Conservation (phyloP, 2,113 vertebrate genomes). For the Castor canadensis region DNA sequence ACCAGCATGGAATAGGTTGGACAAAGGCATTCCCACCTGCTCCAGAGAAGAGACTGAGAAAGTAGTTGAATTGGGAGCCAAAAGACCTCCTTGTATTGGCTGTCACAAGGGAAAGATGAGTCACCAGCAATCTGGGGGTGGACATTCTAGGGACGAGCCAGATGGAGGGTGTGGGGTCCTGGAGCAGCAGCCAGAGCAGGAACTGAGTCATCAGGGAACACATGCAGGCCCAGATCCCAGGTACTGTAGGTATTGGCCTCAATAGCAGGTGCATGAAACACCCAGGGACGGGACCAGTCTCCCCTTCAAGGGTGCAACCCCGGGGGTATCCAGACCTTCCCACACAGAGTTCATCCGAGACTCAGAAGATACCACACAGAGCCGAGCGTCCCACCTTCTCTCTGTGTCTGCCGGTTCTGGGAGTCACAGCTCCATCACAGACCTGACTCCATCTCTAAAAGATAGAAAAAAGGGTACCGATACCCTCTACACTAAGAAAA, state of each 20-base stretch:
- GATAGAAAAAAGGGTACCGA: background rate
- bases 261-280: background rate
- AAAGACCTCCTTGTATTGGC: background rate
- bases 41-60: background rate
- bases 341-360: background rate
- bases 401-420: background rate
- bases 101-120: background rate
- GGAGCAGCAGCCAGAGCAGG: background rate
- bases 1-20: background rate
- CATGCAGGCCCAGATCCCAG: background rate
- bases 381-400: background rate
- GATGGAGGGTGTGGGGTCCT: conserved; percentile 1
- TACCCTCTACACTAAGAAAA: background rate
- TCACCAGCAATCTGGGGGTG: background rate
- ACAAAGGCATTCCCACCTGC: background rate
- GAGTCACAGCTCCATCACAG: background rate
- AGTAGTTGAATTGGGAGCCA: background rate
- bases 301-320: background rate
- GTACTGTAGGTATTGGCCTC: background rate
- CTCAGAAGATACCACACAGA: background rate
- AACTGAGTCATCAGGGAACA: conserved; percentile 3
- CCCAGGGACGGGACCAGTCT: background rate
- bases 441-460: background rate
- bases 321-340: background rate
- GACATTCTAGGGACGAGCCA: background rate